These are phyloP conservation scores for Macquaria ambigua DNA, from an alignment of 2,113 vertebrate species.

Conservation along the genomic window DNA sequence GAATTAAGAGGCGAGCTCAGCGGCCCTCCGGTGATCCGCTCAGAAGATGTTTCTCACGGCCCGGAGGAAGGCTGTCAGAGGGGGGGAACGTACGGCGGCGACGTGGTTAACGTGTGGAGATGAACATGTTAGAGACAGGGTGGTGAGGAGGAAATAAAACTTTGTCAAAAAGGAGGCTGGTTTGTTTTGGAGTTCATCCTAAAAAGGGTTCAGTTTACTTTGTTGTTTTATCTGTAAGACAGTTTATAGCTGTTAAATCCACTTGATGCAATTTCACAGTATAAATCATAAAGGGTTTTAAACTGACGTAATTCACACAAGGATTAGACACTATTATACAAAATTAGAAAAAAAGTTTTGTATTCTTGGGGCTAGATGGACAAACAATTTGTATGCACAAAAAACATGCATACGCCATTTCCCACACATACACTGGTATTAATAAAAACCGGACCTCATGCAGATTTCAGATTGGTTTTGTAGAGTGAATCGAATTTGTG, in stretches of 20 bases:
- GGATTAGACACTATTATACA: neutral
- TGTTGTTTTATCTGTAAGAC: neutral
- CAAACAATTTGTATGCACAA: too few species aligned
- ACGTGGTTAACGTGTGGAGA: neutral
- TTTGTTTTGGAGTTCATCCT: neutral
- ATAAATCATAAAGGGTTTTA: neutral
- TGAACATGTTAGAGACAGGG: conserved; percentile 5
- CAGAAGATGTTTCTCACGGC: conserved; percentile 71
- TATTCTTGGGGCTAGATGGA: too few species aligned
- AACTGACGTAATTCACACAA: neutral
- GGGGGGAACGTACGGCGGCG: neutral
- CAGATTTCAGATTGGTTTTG: too few species aligned
- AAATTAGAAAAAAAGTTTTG: neutral
- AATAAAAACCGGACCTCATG: too few species aligned
- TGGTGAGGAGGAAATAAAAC: neutral
- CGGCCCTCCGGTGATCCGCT: conserved; percentile 57
- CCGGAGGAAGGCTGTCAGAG: conserved; percentile 23
- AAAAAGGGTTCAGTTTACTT: neutral
- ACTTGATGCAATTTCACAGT: neutral
- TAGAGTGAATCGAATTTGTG: neutral
- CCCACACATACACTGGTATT: neutral
- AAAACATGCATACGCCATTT: neutral
- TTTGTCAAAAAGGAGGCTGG: neutral
- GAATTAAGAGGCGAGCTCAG: conserved; percentile 65
- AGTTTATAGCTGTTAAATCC: neutral